Percentiles rank a stretch among this genome's conserved stretches.
phyloP scores from a whole-genome alignment of 1,140 invertebrate species.

The Cydia fagiglandana region DNA sequence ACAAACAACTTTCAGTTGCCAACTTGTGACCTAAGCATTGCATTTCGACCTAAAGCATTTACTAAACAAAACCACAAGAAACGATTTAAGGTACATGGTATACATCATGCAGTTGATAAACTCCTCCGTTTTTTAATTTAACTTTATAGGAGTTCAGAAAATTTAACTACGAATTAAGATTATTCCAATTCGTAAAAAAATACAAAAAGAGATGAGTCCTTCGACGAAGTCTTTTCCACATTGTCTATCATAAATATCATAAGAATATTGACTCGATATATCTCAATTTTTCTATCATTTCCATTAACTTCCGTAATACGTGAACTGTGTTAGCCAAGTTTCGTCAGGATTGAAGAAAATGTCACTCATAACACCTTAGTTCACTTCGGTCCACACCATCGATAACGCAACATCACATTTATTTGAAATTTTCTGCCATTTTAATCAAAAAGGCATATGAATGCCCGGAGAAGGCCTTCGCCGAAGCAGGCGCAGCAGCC shows the following conservation, averaged over 20 bases:
- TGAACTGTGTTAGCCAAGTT: constrained; percentile 15
- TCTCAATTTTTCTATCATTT: constrained; percentile 5
- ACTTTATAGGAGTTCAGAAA: constrained; percentile 24
- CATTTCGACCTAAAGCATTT: constrained; percentile 24
- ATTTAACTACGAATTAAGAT: constrained; percentile 35
- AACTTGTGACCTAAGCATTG: constrained; percentile 28
- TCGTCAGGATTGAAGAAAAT: constrained; percentile 26
- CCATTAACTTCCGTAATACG: constrained; percentile 15
- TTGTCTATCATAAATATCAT: constrained; percentile 19
- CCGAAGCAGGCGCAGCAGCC: constrained; percentile 74
- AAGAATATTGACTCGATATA: constrained; percentile 21
- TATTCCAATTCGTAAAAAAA: constrained; percentile 46
- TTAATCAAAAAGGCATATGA: constrained; percentile 77
- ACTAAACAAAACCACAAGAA: constrained; percentile 6
- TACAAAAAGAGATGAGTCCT: constrained; percentile 46
- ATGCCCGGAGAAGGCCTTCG: constrained; percentile 68
- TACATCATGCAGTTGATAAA: not conserved
- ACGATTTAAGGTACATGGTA: constrained; percentile 8
- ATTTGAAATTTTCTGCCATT: constrained; percentile 41
- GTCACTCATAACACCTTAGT: constrained; percentile 23
- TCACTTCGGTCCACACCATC: constrained; percentile 26
- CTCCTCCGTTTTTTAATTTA: constrained; percentile 16
- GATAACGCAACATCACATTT: constrained; percentile 30
- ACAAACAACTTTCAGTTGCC: constrained; percentile 31
- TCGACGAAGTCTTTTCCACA: constrained; percentile 2